Conservation (phyloP, 2,888 invertebrate species). For the Auanema sp. region DNA sequence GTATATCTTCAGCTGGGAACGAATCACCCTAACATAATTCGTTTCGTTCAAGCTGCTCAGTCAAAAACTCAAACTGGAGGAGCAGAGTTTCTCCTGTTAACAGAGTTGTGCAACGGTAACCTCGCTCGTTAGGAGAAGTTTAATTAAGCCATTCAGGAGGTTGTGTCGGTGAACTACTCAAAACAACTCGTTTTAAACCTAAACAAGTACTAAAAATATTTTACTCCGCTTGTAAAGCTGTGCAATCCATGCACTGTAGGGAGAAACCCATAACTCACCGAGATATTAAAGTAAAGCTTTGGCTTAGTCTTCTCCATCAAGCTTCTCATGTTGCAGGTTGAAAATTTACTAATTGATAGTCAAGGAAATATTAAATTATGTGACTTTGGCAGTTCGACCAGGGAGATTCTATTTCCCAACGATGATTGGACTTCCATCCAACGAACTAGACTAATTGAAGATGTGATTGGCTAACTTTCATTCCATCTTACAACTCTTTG, state of each 20-base stretch:
- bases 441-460: constrained; percentile 87
- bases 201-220: constrained; percentile 76
- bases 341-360: constrained; percentile 85
- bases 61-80: constrained; percentile 78
- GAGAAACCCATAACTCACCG: constrained; percentile 88
- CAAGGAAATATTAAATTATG: constrained; percentile 88
- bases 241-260: constrained; percentile 90
- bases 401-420: constrained; percentile 79
- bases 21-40: constrained; percentile 79
- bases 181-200: constrained; percentile 54
- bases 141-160: constrained; percentile 33
- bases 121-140: constrained; percentile 26
- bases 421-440: constrained; percentile 88
- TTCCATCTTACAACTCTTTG: neutral
- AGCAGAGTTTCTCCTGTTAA: constrained; percentile 85
- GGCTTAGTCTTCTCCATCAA: neutral
- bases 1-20: constrained; percentile 71
- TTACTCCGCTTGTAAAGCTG: constrained; percentile 86
- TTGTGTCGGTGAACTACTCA: constrained; percentile 39
- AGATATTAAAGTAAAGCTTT: constrained; percentile 79
- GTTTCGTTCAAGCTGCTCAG: constrained; percentile 76
- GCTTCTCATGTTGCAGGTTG: constrained; percentile 69
- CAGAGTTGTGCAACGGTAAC: constrained; percentile 85
- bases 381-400: constrained; percentile 94
- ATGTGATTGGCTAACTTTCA: constrained; percentile 70